Percentiles rank a stretch among this genome's conserved stretches.
These are phyloP conservation scores for Microvelia longipes DNA, from an alignment of 1,140 invertebrate genomes.

Conservation along the genomic window DNA sequence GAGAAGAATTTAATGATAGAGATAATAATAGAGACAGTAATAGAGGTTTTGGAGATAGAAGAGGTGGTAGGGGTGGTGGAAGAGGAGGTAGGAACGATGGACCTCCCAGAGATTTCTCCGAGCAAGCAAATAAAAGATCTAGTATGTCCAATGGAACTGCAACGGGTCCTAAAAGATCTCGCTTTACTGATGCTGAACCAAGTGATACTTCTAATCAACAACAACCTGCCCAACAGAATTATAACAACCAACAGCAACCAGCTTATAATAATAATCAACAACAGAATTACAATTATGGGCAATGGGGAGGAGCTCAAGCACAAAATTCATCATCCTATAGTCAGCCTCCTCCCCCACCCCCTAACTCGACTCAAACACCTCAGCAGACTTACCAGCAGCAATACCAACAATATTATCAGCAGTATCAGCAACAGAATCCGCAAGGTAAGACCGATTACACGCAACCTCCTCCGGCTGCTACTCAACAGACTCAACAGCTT, in stretches of 20 bases:
- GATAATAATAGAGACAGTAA: background rate
- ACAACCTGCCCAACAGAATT: background rate
- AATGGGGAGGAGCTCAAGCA: background rate
- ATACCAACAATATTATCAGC: constrained; percentile 10
- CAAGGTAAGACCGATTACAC: constrained; percentile 2
- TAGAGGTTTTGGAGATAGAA: background rate
- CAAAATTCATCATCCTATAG: background rate
- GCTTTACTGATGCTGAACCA: background rate
- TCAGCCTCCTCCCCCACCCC: background rate
- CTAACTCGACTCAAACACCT: background rate
- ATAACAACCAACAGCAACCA: too few relatives aligned
- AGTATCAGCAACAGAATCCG: constrained; percentile 13
- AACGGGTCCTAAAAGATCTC: background rate
- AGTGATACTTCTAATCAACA: background rate
- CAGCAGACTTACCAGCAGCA: constrained; percentile 13
- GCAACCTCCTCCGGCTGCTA: background rate
- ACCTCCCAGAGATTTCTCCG: background rate
- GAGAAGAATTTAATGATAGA: background rate
- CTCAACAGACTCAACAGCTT: background rate
- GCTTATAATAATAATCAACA: background rate
- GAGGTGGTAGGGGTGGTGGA: background rate
- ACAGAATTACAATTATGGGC: background rate
- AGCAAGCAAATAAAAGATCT: background rate
- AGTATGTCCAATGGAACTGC: too few relatives aligned
- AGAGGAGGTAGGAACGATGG: background rate